Evolutionary conservation across 2,797 vertebrate genomes (phyloP).

Genomic region (Pseudomugil gertrudae): DNA sequence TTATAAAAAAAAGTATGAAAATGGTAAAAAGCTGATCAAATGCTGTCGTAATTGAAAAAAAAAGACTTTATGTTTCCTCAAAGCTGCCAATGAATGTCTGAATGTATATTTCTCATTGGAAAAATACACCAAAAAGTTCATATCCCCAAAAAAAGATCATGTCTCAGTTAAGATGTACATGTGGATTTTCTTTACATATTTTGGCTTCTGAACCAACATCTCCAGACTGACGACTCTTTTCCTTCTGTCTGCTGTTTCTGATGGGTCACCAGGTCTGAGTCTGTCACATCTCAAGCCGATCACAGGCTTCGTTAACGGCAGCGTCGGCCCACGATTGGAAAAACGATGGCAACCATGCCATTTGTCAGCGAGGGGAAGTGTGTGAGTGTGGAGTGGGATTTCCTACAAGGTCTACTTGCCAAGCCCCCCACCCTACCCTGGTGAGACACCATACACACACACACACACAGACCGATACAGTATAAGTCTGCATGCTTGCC

Average conservation of each 20-base stretch:
- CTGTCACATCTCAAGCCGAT: constrained; percentile 73
- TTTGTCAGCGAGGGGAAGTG: constrained; percentile 87
- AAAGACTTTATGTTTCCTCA: not conserved
- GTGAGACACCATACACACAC: constrained; percentile 76
- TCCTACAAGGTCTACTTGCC: constrained; percentile 88
- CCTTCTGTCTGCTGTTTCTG: constrained; percentile 6
- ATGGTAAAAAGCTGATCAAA: constrained; percentile 29
- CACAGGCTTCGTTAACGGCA: constrained; percentile 78
- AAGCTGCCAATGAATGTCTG: constrained; percentile 1
- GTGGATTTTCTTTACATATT: not conserved
- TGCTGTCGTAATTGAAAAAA: not conserved
- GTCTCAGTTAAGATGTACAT: not conserved
- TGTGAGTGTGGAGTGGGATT: constrained; percentile 90
- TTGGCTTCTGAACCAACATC: constrained; percentile 1
- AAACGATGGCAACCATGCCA: constrained; percentile 87
- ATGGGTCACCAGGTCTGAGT: constrained; percentile 65
- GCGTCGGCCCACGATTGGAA: constrained; percentile 69
- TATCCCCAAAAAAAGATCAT: not conserved
- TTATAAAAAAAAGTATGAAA: constrained; percentile 19
- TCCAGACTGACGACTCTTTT: constrained; percentile 4
- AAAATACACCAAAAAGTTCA: constrained; percentile 3
- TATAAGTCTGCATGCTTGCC: constrained; percentile 66
- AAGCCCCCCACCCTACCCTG: constrained; percentile 89
- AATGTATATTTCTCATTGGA: no score
- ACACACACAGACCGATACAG: constrained; percentile 43